Evolutionary conservation across 1,140 invertebrate genomes (phyloP), one percentile per base, ranked within the genome.

Genomic region (Epicauta chinensis): DNA sequence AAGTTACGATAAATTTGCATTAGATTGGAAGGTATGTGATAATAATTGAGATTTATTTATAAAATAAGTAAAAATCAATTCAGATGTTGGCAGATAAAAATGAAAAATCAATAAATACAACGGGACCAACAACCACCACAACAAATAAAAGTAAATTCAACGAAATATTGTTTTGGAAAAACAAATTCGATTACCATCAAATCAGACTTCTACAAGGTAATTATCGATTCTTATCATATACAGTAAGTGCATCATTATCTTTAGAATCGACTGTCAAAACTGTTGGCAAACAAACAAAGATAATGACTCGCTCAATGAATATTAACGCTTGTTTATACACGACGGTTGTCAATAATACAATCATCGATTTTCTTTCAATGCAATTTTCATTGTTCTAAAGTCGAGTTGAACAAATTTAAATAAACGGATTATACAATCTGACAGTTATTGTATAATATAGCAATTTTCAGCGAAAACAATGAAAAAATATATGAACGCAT

Each of bases 401-500:
- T n/a, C n/a, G n/a, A n/a, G n/a, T n/a, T n/a, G n/a, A n/a, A n/a
- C n/a, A n/a, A n/a, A n/a, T n/a, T n/a, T n/a, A n/a, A n/a, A n/a
- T n/a, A n/a, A n/a, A 36, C 32, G 14, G 5, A 12, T n/a, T 6
- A n/a, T 15, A 6, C 3, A n/a, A 37, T 9, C 16, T n/a, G n/a
- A n/a, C n/a, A n/a, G n/a, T n/a, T 13, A 34, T 30, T 4, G 17
- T 39, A 29, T 9, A 13, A 16, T 51, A 35, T n/a, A 17, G 37
- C 29, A 44, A 41, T 43, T 61, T 68, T 53, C 56, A 77, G 76
- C 70, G 36, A 76, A 77, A 54, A 80, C 84, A 53, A 89, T 89
- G 86, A 73, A 75, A 54, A 77, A 81, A 50, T 87, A 85, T 58
- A 92, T 94, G 86, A 87, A 94, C 62, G 68, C 62, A 0, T 73